Base-by-base conservation (phyloP, 1,140 invertebrate species). In the Chironomus tepperi region DNA sequence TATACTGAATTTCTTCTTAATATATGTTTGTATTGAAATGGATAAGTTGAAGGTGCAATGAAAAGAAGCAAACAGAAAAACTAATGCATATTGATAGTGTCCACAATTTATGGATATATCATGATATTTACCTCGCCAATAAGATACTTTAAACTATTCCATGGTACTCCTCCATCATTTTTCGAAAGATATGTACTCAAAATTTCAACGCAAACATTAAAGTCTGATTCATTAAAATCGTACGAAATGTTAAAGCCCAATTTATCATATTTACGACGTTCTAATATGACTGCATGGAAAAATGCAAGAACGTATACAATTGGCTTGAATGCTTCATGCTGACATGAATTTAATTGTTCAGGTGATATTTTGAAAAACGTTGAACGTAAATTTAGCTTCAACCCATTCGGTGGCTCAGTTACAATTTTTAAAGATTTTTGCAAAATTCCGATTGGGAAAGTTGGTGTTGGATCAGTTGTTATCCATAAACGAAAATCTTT, bases 201-300 rank as follows among this genome's bases (percentile, higher is more conserved):
- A 75, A 96, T 95, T 79, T 90, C 87, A 75, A 90, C 88, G 80
- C 92, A 94, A 15, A 96, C 93, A 75, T 89, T 88, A 80, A 96
- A 96, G 84, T 97, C 95, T 0, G 92, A 92, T 83, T 96, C 93
- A 79, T 93, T 95, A 81, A 96, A 97, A 84, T 97, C 94, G 79
- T 96, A 97, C 65, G 86, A 87, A 75, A 96, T 93, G 79, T 97
- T 97, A 94, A 94, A 96, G 1, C 94, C 94, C 74, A 96, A 92
- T 84, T 96, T 96, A 78, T 91, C 92, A 80, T 96, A 97, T 81
- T 95, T 96, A 77, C 93, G 87, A 70, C 94, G 87, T 81, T 96
- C 94, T 88, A 93, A 79, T 8, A 96, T 89, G 2, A 96, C 93
- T 24, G 92, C 93, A 80, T 96, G 94, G 83, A 96, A 96, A 84